Evolutionary conservation across 2,797 vertebrate genomes (phyloP), one percentile per base, ranked within the genome.

Genomic region (Allobates femoralis): DNA sequence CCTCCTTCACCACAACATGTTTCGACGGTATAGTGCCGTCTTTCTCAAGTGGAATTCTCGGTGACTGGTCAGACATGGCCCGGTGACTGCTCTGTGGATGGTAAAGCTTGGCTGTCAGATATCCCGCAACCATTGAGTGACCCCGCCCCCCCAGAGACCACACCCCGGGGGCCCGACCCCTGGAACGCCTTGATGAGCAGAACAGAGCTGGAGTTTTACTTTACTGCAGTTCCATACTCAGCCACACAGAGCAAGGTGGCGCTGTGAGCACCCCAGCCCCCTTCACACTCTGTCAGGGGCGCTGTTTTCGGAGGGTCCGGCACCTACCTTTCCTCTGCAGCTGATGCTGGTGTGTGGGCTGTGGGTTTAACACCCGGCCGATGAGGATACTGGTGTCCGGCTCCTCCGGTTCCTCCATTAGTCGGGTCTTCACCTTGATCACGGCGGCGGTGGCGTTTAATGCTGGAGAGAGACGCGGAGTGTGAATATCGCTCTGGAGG

Each of bases 391-490:
- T 23, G 0, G 89, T 79, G 14, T 91, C 89, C 56, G 84, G 50
- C 69, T 94, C 92, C 15, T 92, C 87, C 18, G 89, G 16, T 0
- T 94, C 93, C 74, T 92, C 89, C 58, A 34, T 89, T 86, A 89
- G 93, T 77, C 91, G 94, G 60, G 93, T 92, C 73, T 81, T 91
- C 58, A 96, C 60, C 90, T 93, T 96, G 89, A 92, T 91, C 84
- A 98, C 94, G 32, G 94, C 92, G 26, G 55, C 46, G 3, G 97
- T 97, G 56, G 94, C 95, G 91, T 98, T 98, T 67, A 98, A 94
- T 81, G 95, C 96, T 96, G 77, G 74, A 51, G 51, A 56, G 53
- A 55, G 30, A 77, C 6, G 51, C 15, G 11, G 41, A 3, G 46
- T 10, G 7, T 69, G 6, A 67, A 23, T 46, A 71, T 21, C 41